A percentile compares a stretch with the other conserved stretches of the same genome.
These are phyloP conservation scores for Mesoligia furuncula DNA, from an alignment of 2,888 invertebrate genomes.

Conservation along the genomic window DNA sequence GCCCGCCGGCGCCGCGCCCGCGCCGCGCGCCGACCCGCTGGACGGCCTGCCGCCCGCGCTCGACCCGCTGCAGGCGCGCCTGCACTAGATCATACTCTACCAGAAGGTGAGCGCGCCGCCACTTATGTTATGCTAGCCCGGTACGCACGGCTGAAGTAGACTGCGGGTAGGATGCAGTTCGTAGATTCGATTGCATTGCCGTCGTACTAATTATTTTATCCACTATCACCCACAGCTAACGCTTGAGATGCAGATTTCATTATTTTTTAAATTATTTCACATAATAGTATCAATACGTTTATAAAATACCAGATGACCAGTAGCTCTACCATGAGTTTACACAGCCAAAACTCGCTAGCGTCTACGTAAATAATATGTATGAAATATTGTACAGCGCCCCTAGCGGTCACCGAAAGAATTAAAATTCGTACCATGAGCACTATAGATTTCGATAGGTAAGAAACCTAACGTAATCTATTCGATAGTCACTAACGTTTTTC, in stretches of 20 bases:
- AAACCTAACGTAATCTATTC: no score
- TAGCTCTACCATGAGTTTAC: no score
- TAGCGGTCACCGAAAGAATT: no score
- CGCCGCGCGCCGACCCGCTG: conserved; percentile 90
- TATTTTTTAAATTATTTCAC: not conserved
- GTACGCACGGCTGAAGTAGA: not conserved
- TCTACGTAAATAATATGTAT: no score
- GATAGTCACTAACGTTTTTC: no score
- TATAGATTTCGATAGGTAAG: no score
- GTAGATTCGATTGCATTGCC: not conserved
- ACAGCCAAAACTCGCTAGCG: no score
- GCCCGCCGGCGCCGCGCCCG: conserved; percentile 65
- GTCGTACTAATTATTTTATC: not conserved
- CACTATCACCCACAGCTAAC: not conserved
- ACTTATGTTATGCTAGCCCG: conserved; percentile 1
- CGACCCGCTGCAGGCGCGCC: conserved; percentile 93
- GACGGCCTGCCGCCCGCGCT: conserved; percentile 94
- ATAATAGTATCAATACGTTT: not conserved
- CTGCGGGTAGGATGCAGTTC: not conserved
- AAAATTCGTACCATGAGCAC: no score
- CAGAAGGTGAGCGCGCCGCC: conserved; percentile 91
- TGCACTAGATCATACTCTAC: conserved; percentile 95
- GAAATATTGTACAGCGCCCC: no score
- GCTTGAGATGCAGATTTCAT: not conserved
- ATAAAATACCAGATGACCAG: not conserved